A percentile compares a stretch with the other conserved stretches of the same genome.
Conservation (phyloP, 2,797 vertebrate genomes). For the Bovichtus diacanthus region DNA sequence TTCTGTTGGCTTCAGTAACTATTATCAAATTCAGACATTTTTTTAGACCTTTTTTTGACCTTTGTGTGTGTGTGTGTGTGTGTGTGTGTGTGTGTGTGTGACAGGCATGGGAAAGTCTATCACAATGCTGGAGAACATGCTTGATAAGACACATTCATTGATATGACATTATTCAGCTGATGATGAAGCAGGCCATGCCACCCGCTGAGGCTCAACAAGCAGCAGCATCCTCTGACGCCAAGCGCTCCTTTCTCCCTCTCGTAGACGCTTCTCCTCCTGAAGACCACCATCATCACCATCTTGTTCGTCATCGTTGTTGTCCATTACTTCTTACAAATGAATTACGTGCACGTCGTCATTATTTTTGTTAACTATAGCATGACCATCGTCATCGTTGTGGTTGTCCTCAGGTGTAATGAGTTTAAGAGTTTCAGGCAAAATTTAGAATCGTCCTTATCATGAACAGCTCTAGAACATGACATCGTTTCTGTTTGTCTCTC, state of each 20-base stretch:
- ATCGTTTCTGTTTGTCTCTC: too few species aligned
- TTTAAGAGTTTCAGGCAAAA: too few species aligned
- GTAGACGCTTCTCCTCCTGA: background rate
- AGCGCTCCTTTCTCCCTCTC: constrained; percentile 21
- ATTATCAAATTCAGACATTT: too few species aligned
- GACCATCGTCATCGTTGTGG: background rate
- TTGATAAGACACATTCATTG: constrained; percentile 51
- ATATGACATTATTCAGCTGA: constrained; percentile 46
- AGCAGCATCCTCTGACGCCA: constrained; percentile 39
- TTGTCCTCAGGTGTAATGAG: too few species aligned
- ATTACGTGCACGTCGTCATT: background rate
- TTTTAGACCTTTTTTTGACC: too few species aligned
- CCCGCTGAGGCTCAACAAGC: constrained; percentile 43
- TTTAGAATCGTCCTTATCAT: too few species aligned
- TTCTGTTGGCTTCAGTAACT: background rate
- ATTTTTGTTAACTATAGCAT: background rate
- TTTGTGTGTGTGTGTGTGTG: constrained; percentile 6
- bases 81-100: background rate
- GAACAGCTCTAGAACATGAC: too few species aligned
- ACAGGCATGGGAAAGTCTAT: constrained; percentile 23
- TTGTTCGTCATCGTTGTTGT: background rate
- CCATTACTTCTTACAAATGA: too few species aligned
- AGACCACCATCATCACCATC: background rate
- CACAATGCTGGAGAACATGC: constrained; percentile 39
- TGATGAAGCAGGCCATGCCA: constrained; percentile 48